Conservation (phyloP, 2,888 invertebrate genomes). For the Chrysolina oricalcia region DNA sequence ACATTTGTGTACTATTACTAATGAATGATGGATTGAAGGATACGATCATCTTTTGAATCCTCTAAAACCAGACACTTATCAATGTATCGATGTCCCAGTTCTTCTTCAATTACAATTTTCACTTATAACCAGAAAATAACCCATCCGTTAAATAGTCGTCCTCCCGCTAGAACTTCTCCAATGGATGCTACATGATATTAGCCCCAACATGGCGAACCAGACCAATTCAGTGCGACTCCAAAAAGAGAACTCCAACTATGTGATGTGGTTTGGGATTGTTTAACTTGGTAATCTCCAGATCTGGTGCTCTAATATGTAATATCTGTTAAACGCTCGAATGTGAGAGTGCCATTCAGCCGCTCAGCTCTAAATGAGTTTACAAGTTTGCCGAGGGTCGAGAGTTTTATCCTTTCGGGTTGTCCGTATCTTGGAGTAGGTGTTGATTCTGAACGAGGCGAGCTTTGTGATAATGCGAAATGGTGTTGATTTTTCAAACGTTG, state of each 20-base stretch:
- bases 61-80: too few species aligned
- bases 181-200: background rate
- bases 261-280: constrained; percentile 18
- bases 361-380: constrained; percentile 13
- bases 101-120: too few species aligned
- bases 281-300: constrained; percentile 22
- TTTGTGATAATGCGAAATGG: too few species aligned
- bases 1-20: too few species aligned
- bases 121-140: background rate
- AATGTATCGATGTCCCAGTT: too few species aligned
- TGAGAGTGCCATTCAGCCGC: constrained; percentile 11
- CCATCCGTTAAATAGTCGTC: background rate
- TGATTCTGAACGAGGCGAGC: too few species aligned
- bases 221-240: background rate
- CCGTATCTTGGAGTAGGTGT: too few species aligned
- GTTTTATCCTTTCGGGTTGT: background rate
- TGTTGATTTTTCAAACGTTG: too few species aligned
- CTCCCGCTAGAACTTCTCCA: background rate
- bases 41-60: too few species aligned
- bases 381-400: background rate
- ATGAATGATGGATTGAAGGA: too few species aligned
- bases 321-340: constrained; percentile 3
- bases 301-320: background rate
- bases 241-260: constrained; percentile 15
- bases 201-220: background rate